Evolutionary conservation across 2,888 invertebrate species (phyloP), one percentile per base, ranked within the genome.

Genomic region (Eupeodes latifasciatus): DNA sequence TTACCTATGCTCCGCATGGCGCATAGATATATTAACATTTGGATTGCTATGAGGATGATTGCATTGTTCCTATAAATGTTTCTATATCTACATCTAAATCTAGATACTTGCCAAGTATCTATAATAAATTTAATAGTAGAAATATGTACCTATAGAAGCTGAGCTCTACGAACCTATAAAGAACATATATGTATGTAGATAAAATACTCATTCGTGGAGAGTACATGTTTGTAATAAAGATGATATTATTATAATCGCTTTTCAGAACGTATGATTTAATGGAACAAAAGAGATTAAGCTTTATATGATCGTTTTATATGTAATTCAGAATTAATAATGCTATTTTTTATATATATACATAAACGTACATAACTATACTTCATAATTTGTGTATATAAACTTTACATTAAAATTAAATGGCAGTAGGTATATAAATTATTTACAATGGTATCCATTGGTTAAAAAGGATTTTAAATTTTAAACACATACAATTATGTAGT

Each of bases 231-330:
- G 34, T 51, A 62, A 67, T 49, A 49, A 69, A 69, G n/a, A 69
- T 53, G 36, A 69, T 53, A 40, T 40, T 40, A 40, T 7, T 40
- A 69, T 69, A 69, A 69, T 69, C 67, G 36, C 36, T 69, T 10
- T 69, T 36, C 11, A 69, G 51, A 53, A 69, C 67, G 67, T 69
- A 53, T 69, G 51, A 69, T 69, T 69, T 69, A 69, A 69, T 69
- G 9, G 11, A 53, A 11, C 53, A 53, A 69, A 40, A 53, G 36
- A 53, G 67, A 69, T 69, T 69, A 69, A 69, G 34, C 36, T 36
- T 69, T 53, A 53, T 53, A 53, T 69, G 67, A 53, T 36, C 16
- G 14, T 67, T 67, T 69, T 36, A 14, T 34, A 53, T 34, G 53
- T 69, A 53, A 53, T 69, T 51, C 34, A 59, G 2, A n/a, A n/a